phyloP scores from a whole-genome alignment of 2,797 vertebrate species.

The Enteromius fasciolatus region DNA sequence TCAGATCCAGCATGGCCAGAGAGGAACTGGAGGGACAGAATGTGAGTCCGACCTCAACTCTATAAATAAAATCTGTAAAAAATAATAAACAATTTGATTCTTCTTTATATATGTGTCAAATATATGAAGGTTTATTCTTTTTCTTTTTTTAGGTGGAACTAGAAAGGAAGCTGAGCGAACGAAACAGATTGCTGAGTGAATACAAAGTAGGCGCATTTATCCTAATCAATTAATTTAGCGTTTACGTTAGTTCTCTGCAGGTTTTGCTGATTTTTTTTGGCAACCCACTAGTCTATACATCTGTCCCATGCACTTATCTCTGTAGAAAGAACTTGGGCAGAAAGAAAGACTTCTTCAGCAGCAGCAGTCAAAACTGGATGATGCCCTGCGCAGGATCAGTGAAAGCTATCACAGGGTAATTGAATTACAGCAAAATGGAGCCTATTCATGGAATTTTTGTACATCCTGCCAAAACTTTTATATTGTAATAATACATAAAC shows the following conservation, averaged over 20 bases:
- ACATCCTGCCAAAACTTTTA: neutral
- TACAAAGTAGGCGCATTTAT: constrained; percentile 80
- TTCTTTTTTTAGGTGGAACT: constrained; percentile 84
- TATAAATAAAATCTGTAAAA: neutral
- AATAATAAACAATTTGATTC: too few relatives aligned
- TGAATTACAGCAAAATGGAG: neutral
- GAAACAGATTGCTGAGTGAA: constrained; percentile 86
- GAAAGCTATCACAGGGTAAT: constrained; percentile 86
- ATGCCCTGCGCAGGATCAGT: constrained; percentile 83
- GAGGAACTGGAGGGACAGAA: constrained; percentile 94
- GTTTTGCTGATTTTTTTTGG: neutral
- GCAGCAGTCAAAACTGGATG: constrained; percentile 88
- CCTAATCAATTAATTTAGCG: neutral
- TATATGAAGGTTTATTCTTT: constrained; percentile 2
- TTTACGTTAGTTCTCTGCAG: neutral
- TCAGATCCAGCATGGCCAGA: constrained; percentile 92
- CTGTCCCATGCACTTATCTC: neutral
- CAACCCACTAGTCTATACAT: neutral
- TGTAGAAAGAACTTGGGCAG: constrained; percentile 86
- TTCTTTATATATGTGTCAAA: neutral
- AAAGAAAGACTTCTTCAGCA: constrained; percentile 93
- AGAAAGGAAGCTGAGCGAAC: constrained; percentile 90
- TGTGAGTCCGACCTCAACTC: constrained; percentile 76
- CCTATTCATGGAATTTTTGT: neutral
- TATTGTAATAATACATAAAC: neutral